These are phyloP conservation scores for Terebella lapidaria DNA, from an alignment of 2,888 invertebrate species.

Conservation along the genomic window DNA sequence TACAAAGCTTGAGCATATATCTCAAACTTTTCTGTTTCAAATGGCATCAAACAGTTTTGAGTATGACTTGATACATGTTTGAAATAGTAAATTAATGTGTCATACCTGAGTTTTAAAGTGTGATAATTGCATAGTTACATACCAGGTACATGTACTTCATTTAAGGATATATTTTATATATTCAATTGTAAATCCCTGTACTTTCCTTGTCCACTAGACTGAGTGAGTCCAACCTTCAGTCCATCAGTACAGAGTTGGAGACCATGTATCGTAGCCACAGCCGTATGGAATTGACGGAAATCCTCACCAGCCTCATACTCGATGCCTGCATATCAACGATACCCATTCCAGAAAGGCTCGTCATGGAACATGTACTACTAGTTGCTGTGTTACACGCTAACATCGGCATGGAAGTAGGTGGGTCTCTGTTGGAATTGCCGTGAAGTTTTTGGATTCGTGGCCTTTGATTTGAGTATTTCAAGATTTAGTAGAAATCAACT, in stretches of 20 bases:
- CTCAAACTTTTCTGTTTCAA: neutral
- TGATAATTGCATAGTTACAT: too few relatives aligned
- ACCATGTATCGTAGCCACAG: constrained; percentile 64
- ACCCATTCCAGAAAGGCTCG: constrained; percentile 56
- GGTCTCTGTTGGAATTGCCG: constrained; percentile 32
- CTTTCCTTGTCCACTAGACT: too few relatives aligned
- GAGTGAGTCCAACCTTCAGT: constrained; percentile 80
- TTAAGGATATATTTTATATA: too few relatives aligned
- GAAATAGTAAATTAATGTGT: too few relatives aligned
- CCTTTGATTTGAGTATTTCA: constrained; percentile 9
- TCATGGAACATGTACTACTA: constrained; percentile 79
- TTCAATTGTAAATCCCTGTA: too few relatives aligned
- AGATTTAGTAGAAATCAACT: too few relatives aligned
- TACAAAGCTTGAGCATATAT: neutral
- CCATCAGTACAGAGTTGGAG: constrained; percentile 75
- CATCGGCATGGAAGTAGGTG: constrained; percentile 84
- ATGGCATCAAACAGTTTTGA: too few relatives aligned
- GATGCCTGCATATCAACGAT: constrained; percentile 66
- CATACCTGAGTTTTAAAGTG: too few relatives aligned
- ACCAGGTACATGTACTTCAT: too few relatives aligned
- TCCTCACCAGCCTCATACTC: constrained; percentile 66
- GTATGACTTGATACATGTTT: too few relatives aligned
- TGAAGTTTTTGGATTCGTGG: neutral
- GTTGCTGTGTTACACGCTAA: constrained; percentile 82
- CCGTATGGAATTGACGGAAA: constrained; percentile 61